These are phyloP conservation scores for Macrostomum cliftonense DNA, from an alignment of 2,888 invertebrate genomes.

Conservation along the genomic window DNA sequence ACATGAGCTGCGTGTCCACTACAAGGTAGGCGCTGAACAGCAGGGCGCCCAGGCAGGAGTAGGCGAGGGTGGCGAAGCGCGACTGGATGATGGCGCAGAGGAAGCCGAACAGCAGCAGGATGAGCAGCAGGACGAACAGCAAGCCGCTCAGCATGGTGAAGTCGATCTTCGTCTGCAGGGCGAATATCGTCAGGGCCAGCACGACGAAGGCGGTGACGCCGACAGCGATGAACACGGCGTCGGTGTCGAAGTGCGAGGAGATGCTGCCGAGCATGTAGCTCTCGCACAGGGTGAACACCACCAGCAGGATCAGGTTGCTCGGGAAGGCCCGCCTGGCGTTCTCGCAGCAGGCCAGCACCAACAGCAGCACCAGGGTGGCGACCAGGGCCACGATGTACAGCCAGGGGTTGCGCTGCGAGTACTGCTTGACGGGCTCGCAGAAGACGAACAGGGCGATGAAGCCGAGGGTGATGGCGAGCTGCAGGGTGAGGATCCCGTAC, in stretches of 20 bases:
- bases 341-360: constrained; percentile 68
- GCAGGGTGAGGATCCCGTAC: constrained; percentile 61
- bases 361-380: constrained; percentile 53
- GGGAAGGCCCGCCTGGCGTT: constrained; percentile 62
- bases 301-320: constrained; percentile 66
- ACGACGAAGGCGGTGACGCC: constrained; percentile 68
- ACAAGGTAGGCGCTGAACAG: constrained; percentile 58
- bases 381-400: constrained; percentile 32
- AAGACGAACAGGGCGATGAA: constrained; percentile 55
- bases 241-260: constrained; percentile 37
- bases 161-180: constrained; percentile 51
- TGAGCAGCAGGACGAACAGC: constrained; percentile 53
- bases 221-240: constrained; percentile 65
- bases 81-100: constrained; percentile 47
- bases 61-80: constrained; percentile 42
- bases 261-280: constrained; percentile 52
- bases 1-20: constrained; percentile 72
- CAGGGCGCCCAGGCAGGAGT: constrained; percentile 65
- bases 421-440: constrained; percentile 22
- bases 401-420: constrained; percentile 22
- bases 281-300: constrained; percentile 48
- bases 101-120: constrained; percentile 60
- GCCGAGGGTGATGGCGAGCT: constrained; percentile 56
- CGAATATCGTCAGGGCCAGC: constrained; percentile 66
- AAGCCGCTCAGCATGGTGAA: constrained; percentile 48